phyloP scores from a whole-genome alignment of 2,797 vertebrate genomes.

The Tinamus major region DNA sequence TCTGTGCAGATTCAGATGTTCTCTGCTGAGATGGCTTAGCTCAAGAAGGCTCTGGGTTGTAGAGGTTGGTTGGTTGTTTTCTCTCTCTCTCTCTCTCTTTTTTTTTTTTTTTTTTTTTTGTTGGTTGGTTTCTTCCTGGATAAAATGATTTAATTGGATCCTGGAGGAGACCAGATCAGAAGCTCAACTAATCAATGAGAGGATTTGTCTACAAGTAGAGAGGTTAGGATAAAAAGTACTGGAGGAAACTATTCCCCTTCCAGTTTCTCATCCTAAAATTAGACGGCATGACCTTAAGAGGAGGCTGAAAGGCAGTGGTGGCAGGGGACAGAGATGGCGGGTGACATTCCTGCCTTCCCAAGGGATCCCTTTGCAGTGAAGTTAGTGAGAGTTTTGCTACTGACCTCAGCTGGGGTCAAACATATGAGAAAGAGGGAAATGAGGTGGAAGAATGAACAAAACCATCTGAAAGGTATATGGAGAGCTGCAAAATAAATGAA shows the following conservation, averaged over 20 bases:
- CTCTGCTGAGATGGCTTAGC: neutral
- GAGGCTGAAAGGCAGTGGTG: neutral
- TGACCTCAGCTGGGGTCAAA: neutral
- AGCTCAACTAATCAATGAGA: neutral
- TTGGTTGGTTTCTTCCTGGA: neutral
- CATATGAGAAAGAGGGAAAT: neutral
- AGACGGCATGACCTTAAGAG: fast-evolving
- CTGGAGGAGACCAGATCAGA: neutral
- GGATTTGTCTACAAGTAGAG: neutral
- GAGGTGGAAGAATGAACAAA: neutral
- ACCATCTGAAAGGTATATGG: neutral
- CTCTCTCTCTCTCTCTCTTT: neutral
- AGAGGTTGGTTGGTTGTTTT: neutral
- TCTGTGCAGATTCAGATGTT: neutral
- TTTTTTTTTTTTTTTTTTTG: neutral
- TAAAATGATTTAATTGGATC: neutral
- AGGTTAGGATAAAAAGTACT: neutral
- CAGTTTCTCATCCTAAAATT: neutral
- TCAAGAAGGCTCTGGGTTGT: neutral
- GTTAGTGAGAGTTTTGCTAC: neutral
- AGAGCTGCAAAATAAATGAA: neutral
- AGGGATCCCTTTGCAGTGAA: neutral
- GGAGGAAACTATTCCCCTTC: neutral
- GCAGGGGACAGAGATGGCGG: neutral
- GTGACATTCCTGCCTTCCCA: neutral